Evolutionary conservation across 2,888 invertebrate genomes (phyloP), one percentile per base, ranked within the genome.

Genomic region (Perdita meconis): DNA sequence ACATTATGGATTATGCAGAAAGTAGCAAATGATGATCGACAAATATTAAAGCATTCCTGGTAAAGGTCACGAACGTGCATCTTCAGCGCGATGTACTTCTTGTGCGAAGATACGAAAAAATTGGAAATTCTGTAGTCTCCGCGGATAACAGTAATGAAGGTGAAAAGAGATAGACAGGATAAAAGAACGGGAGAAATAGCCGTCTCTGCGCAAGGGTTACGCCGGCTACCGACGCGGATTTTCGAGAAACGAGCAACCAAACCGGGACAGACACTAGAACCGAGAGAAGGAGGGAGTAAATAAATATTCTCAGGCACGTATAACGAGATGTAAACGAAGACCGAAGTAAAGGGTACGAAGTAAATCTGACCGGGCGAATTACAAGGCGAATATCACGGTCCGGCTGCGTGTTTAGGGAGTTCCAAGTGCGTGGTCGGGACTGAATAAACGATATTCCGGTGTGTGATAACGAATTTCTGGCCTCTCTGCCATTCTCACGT

Each of bases 261-360:
- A 47, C 40, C 40, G 57, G 44, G 68, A 69, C 22, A 12, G 69
- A 40, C 3, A 66, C 53, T 40, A 47, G 22, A 24, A 40, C n/a
- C 30, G 50, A 47, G 59, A 74, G 51, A 36, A 30, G 47, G 44
- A 47, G 73, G 66, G 68, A 77, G 78, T 81, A 81, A 83, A 84
- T 84, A 84, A 84, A 84, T 81, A 84, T 84, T 79, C 76, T 66
- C 80, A 76, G 78, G 81, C 83, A 83, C 82, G 83, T 81, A 84
- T 87, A 86, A 86, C 85, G 87, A 86, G 83, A 87, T 86, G 87
- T 86, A 86, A 87, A 85, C 87, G 85, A 85, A 87, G 80, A 66
- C 60, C 71, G 74, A 76, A 80, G 80, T 75, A 77, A 80, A 79
- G 82, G 77, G 68, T 75, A 72, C 64, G 78, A 64, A 64, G 81